Conservation (phyloP, 2,113 vertebrate genomes). For the Gymnocephalus cernua region DNA sequence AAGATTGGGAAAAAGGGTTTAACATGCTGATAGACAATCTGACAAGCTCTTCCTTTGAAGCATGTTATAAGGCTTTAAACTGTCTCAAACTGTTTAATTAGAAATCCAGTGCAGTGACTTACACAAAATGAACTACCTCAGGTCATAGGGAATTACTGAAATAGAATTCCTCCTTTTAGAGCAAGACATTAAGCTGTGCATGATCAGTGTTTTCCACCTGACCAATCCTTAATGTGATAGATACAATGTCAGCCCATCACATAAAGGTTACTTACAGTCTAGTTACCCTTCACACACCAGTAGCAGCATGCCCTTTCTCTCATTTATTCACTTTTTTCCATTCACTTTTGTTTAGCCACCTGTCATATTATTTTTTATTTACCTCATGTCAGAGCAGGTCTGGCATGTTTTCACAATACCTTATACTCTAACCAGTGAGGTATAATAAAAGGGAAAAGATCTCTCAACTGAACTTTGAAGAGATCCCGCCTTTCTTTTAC, state of each 20-base stretch:
- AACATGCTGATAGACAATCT: not conserved
- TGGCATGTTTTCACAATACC: conserved; percentile 25
- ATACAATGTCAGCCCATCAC: conserved; percentile 47
- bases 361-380: conserved; percentile 79
- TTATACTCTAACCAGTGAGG: not conserved
- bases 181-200: conserved; percentile 10
- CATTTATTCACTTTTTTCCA: conserved; percentile 51
- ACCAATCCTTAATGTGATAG: conserved; percentile 46
- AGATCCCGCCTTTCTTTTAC: conserved; percentile 10
- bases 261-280: conserved; percentile 67
- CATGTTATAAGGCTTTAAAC: not conserved
- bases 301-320: conserved; percentile 52
- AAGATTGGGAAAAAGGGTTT: not conserved
- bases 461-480: conserved; percentile 7
- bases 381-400: conserved; percentile 43
- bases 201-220: conserved; percentile 52
- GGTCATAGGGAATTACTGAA: not conserved
- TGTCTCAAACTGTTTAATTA: not conserved
- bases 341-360: conserved; percentile 48
- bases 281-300: conserved; percentile 67
- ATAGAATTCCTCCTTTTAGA: not conserved
- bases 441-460: conserved; percentile 7
- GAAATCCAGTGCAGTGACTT: not conserved
- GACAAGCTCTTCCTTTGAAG: not conserved
- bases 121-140: not conserved